Conservation (phyloP, 2,113 vertebrate genomes). For the Hyaena hyaena region DNA sequence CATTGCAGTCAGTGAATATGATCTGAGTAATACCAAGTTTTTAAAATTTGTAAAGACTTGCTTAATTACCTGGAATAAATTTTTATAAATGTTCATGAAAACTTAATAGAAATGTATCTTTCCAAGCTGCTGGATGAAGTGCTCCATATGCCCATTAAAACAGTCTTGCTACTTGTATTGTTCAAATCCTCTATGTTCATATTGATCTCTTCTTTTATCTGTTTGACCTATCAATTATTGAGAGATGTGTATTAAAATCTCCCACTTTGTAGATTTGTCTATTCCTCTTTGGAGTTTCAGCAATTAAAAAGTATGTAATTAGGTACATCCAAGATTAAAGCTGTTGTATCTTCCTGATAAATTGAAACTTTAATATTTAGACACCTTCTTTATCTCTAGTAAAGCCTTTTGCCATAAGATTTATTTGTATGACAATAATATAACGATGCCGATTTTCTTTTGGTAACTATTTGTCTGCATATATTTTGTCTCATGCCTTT, state of each 20-base stretch:
- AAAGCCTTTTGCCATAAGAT: background rate
- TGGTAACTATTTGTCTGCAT: background rate
- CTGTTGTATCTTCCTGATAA: background rate
- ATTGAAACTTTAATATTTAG: background rate
- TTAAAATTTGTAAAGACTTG: background rate
- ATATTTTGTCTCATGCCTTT: background rate
- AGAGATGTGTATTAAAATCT: background rate
- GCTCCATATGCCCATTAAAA: background rate
- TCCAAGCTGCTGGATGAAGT: background rate
- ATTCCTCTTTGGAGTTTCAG: background rate
- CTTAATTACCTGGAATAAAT: slow-evolving; percentile 10
- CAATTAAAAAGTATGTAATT: background rate
- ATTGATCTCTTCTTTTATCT: background rate
- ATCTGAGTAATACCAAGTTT: background rate
- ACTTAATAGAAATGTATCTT: background rate
- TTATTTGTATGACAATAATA: background rate
- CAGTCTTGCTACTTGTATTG: background rate
- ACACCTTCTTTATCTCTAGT: background rate
- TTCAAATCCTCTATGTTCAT: background rate
- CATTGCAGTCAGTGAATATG: background rate
- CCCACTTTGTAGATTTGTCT: background rate
- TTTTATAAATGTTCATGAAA: slow-evolving; percentile 31
- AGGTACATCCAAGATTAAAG: background rate
- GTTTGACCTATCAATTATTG: background rate
- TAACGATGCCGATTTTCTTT: background rate